These are phyloP conservation scores for Patiria pectinifera DNA, from an alignment of 53 echinoderm and acorn worm genomes.

Conservation along the genomic window DNA sequence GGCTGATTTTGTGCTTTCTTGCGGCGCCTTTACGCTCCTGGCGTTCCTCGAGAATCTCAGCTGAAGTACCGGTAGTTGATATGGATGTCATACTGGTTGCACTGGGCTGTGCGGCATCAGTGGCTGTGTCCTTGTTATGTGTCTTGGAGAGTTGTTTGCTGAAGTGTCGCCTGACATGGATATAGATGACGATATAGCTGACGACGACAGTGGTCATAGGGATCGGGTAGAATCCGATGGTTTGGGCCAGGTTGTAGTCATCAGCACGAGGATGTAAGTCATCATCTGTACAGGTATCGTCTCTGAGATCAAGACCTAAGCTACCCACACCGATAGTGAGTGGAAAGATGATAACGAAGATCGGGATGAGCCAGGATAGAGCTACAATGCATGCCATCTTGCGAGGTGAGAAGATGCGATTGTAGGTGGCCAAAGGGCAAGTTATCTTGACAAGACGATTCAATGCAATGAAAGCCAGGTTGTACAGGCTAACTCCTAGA, in stretches of 20 bases:
- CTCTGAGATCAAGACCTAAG: conserved; percentile 30
- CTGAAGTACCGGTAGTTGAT: background rate
- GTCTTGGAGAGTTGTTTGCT: background rate
- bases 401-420: conserved; percentile 32
- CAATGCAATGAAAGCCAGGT: conserved; percentile 48
- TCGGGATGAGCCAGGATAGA: conserved; percentile 46
- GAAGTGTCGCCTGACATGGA: conserved; percentile 46
- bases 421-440: background rate
- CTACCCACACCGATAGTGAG: conserved; percentile 24
- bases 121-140: background rate
- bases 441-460: conserved; percentile 62
- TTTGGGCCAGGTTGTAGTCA: conserved; percentile 31
- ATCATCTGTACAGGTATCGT: conserved; percentile 33
- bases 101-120: background rate
- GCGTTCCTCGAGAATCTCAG: background rate
- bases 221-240: conserved; percentile 39
- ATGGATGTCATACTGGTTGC: background rate
- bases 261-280: conserved; percentile 15
- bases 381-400: conserved; percentile 28
- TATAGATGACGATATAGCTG: conserved; percentile 50
- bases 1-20: conserved; percentile 5
- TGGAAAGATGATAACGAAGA: conserved; percentile 33
- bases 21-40: background rate
- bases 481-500: conserved; percentile 54
- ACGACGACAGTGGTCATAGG: conserved; percentile 33